phyloP scores from a whole-genome alignment of 2,797 vertebrate species.

The Malacoctenus gilli region DNA sequence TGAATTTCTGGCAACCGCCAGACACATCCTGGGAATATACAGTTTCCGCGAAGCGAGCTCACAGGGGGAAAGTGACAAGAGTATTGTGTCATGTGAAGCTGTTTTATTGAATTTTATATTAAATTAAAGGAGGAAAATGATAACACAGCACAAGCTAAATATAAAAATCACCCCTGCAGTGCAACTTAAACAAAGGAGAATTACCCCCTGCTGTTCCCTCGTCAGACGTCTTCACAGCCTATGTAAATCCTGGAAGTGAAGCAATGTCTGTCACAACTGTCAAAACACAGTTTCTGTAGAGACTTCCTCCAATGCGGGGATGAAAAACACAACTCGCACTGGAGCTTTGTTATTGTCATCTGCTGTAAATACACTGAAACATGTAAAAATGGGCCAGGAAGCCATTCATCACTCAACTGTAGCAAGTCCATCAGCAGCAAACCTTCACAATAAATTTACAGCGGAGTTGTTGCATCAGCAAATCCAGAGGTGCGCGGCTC shows the following conservation, averaged over 20 bases:
- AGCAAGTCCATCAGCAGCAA: constrained; percentile 42
- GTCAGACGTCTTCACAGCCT: constrained; percentile 43
- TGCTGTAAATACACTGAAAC: constrained; percentile 56
- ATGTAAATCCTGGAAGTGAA: constrained; percentile 67
- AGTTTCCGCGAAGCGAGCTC: constrained; percentile 12
- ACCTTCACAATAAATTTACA: constrained; percentile 26
- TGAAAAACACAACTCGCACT: constrained; percentile 47
- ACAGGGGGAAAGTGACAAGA: constrained; percentile 16
- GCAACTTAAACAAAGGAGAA: constrained; percentile 51
- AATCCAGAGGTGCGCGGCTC: background rate
- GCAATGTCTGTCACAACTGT: constrained; percentile 60
- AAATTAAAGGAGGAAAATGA: constrained; percentile 38
- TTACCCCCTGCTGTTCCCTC: constrained; percentile 42
- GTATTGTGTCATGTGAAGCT: constrained; percentile 12
- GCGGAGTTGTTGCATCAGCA: constrained; percentile 33
- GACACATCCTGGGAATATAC: constrained; percentile 17
- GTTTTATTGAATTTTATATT: constrained; percentile 20
- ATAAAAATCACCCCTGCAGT: constrained; percentile 38
- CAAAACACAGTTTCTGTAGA: constrained; percentile 52
- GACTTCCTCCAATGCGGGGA: constrained; percentile 31
- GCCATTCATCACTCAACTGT: constrained; percentile 43
- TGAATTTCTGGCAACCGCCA: constrained; percentile 18
- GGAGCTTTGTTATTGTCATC: constrained; percentile 44
- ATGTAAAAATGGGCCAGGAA: constrained; percentile 34
- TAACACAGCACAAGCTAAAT: constrained; percentile 34